Evolutionary conservation across 2,113 vertebrate genomes (phyloP).

Genomic region (Raja brachyura): DNA sequence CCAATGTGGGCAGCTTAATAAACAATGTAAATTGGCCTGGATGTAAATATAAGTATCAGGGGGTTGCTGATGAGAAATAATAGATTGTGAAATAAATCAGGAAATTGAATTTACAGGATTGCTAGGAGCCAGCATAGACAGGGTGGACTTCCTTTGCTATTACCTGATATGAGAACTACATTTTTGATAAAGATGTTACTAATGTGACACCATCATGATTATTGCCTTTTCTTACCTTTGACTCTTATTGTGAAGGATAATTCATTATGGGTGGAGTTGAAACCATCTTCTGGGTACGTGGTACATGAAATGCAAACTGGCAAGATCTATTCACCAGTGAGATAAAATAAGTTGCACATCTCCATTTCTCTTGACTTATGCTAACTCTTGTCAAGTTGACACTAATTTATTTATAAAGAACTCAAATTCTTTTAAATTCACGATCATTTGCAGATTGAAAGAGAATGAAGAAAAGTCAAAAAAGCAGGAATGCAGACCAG

Average conservation of each 20-base stretch:
- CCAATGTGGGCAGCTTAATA: too few relatives aligned
- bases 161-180: too few relatives aligned
- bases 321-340: background rate
- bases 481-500: slow-evolving; percentile 64
- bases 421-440: background rate
- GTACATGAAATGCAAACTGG: background rate
- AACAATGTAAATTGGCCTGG: too few relatives aligned
- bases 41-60: too few relatives aligned
- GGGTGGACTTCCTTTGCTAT: too few relatives aligned
- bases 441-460: slow-evolving; percentile 60
- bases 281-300: background rate
- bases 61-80: too few relatives aligned
- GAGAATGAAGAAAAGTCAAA: slow-evolving; percentile 73
- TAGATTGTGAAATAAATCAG: too few relatives aligned
- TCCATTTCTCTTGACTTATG: background rate
- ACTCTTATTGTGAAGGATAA: background rate
- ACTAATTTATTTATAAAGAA: slow-evolving; percentile 15
- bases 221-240: background rate
- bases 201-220: background rate
- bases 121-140: too few relatives aligned
- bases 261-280: background rate
- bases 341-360: background rate
- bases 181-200: background rate
- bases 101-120: too few relatives aligned
- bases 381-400: slow-evolving; percentile 1